A percentile compares a stretch with the other conserved stretches of the same genome.
Conservation (phyloP, 2,888 invertebrate species). For the Norana najaformis region DNA sequence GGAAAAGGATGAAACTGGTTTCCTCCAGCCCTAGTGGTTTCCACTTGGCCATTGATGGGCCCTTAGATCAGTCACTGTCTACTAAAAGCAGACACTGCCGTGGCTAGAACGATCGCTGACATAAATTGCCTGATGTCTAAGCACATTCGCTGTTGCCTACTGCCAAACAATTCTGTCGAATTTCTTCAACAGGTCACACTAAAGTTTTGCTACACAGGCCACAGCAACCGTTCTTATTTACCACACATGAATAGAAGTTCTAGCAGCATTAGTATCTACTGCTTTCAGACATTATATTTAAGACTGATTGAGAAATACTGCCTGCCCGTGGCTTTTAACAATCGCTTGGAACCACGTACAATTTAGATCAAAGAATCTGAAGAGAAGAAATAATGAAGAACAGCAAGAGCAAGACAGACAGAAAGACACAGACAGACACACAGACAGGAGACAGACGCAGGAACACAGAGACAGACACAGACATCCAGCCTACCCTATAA, state of each 20-base stretch:
- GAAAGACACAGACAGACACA: neutral
- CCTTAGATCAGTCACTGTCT: neutral
- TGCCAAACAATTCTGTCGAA: no score
- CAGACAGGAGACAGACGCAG: neutral
- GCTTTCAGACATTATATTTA: no score
- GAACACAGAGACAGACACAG: neutral
- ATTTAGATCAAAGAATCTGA: neutral
- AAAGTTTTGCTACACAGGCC: no score
- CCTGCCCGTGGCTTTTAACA: no score
- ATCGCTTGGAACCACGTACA: neutral
- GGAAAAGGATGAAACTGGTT: neutral
- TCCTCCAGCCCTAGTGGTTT: neutral
- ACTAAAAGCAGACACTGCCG: neutral
- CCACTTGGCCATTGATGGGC: neutral
- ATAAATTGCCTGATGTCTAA: no score
- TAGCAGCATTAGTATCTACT: no score
- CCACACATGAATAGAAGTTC: no score
- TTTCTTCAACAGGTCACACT: no score
- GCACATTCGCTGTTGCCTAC: no score
- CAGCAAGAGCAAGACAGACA: neutral
- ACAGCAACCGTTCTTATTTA: no score
- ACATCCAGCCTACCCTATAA: conserved; percentile 79
- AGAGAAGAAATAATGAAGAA: neutral
- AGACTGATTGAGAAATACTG: no score
- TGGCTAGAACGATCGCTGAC: neutral